These are phyloP conservation scores for Reinhardtius hippoglossoides DNA, from an alignment of 2,113 vertebrate species.

Conservation along the genomic window DNA sequence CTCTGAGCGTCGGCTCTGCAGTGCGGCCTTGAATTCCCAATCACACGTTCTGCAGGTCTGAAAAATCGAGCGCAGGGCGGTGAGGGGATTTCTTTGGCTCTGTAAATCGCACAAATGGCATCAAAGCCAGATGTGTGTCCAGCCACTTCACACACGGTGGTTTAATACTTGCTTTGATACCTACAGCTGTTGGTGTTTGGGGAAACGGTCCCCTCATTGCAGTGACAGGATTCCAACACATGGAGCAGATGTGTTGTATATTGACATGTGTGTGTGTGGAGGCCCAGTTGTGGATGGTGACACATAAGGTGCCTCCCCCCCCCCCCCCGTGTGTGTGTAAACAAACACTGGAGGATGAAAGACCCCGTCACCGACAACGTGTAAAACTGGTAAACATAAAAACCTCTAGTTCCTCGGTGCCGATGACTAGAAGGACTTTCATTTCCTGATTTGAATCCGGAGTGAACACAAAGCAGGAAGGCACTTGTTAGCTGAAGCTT, in stretches of 20 bases:
- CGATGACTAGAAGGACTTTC: no score
- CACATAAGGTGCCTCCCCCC: not conserved
- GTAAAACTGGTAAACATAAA: not conserved
- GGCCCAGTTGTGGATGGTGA: not conserved
- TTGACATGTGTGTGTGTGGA: no score
- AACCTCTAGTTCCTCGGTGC: no score
- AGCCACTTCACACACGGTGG: not conserved
- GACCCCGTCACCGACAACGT: no score
- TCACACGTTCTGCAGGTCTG: not conserved
- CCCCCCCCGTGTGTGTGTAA: no score
- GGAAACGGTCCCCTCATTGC: not conserved
- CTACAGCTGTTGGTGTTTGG: slow-evolving; percentile 8
- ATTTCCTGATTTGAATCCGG: slow-evolving; percentile 13
- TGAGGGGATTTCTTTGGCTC: no score
- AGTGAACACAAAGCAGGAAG: slow-evolving; percentile 53
- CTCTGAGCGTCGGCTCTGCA: not conserved
- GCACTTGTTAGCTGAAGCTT: slow-evolving; percentile 39
- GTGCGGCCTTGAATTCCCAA: not conserved
- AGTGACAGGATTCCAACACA: not conserved
- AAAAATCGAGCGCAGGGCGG: no score
- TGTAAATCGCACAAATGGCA: no score
- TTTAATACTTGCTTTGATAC: not conserved
- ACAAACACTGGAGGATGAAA: no score
- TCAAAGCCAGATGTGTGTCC: not conserved
- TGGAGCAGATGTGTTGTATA: not conserved